These are phyloP conservation scores for Blera fallax DNA, from an alignment of 2,888 invertebrate genomes.

Conservation along the genomic window DNA sequence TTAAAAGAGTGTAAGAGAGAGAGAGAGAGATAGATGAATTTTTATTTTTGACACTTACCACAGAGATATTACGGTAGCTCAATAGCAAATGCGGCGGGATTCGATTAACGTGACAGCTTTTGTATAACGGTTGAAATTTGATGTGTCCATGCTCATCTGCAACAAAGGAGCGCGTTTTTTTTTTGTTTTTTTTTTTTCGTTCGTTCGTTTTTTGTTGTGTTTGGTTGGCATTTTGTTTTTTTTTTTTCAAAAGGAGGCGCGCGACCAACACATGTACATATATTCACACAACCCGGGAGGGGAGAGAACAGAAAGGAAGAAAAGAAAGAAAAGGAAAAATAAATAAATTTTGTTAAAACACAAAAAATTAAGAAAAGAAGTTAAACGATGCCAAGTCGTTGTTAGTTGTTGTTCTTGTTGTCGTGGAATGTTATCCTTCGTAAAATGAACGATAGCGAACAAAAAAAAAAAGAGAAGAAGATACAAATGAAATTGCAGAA, in stretches of 20 bases:
- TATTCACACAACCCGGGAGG: constrained; percentile 47
- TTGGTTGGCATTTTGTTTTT: constrained; percentile 74
- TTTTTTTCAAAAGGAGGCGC: constrained; percentile 54
- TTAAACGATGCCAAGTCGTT: constrained; percentile 37
- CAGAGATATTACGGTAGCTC: constrained; percentile 88
- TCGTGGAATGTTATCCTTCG: neutral
- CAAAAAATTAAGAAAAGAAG: constrained; percentile 1
- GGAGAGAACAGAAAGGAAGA: constrained; percentile 44
- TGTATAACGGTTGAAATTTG: constrained; percentile 89
- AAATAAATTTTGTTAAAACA: constrained; percentile 51
- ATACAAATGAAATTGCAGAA: neutral
- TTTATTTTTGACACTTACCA: constrained; percentile 83
- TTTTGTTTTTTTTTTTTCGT: constrained; percentile 73
- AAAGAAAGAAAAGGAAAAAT: constrained; percentile 69
- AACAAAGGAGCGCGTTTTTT: constrained; percentile 59
- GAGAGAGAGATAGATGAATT: neutral
- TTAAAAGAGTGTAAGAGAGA: neutral
- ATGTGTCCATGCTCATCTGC: constrained; percentile 85
- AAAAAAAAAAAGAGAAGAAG: constrained; percentile 30
- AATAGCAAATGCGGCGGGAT: constrained; percentile 87
- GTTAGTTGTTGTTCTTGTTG: neutral
- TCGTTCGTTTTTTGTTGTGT: constrained; percentile 62
- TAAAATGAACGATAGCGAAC: constrained; percentile 5
- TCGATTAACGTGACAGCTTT: constrained; percentile 88
- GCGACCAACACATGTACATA: constrained; percentile 33